Conservation (phyloP, 2,888 invertebrate genomes). For the Nymphalis polychloros region DNA sequence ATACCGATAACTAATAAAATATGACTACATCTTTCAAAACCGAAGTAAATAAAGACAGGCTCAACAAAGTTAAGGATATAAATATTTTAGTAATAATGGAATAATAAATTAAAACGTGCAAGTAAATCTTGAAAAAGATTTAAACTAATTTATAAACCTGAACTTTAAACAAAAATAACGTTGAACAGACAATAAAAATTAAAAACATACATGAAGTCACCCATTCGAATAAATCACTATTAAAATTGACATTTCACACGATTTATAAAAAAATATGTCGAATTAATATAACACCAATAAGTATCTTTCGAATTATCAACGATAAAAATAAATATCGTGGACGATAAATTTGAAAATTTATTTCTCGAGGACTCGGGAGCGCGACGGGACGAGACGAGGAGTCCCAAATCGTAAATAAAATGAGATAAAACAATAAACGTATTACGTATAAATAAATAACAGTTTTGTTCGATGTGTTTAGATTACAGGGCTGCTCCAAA, state of each 20-base stretch:
- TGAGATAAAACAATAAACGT: slow-evolving; percentile 81
- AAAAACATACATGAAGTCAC: slow-evolving; percentile 22
- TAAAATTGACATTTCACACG: slow-evolving; percentile 77
- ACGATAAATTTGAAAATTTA: slow-evolving; percentile 77
- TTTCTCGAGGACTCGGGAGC: slow-evolving; percentile 55
- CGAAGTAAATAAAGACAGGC: no score
- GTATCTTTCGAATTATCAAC: slow-evolving; percentile 71
- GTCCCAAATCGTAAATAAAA: slow-evolving; percentile 74
- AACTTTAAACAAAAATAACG: neutral
- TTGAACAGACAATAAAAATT: slow-evolving; percentile 4
- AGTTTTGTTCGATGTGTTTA: slow-evolving; percentile 75
- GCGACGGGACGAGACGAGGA: slow-evolving; percentile 52
- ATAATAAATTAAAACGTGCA: no score
- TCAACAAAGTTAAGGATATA: no score
- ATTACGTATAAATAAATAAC: slow-evolving; percentile 79
- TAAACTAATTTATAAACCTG: neutral
- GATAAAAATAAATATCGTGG: slow-evolving; percentile 68
- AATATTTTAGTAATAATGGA: no score
- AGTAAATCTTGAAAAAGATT: neutral
- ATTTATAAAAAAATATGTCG: slow-evolving; percentile 55
- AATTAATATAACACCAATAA: slow-evolving; percentile 69
- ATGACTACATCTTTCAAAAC: no score
- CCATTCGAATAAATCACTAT: slow-evolving; percentile 64
- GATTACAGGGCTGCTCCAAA: slow-evolving; percentile 58
- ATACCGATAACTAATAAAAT: no score